Evolutionary conservation across 1,140 invertebrate genomes (phyloP).

Genomic region (Drosophila virilis): DNA sequence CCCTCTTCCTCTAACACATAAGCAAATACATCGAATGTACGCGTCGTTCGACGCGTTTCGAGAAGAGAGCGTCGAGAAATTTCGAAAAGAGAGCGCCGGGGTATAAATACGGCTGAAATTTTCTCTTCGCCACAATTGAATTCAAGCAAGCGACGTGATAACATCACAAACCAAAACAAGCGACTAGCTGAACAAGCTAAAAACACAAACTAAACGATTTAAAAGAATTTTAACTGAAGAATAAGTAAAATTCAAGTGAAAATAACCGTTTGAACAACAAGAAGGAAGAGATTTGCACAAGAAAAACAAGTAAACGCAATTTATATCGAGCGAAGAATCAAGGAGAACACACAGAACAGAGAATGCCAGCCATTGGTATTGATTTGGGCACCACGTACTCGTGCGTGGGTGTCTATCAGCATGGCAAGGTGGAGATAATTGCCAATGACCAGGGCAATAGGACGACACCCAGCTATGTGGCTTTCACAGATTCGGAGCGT

Average conservation of each 20-base stretch:
- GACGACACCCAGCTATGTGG: constrained; percentile 98
- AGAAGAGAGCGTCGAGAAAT: constrained; percentile 56
- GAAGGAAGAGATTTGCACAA: background rate
- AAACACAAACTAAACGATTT: constrained; percentile 24
- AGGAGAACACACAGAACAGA: constrained; percentile 28
- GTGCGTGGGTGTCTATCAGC: constrained; percentile 91
- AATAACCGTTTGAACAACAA: constrained; percentile 13
- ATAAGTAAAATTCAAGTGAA: constrained; percentile 7
- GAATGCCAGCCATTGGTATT: constrained; percentile 89
- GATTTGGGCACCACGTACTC: constrained; percentile 92
- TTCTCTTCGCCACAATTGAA: constrained; percentile 60
- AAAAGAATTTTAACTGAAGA: constrained; percentile 3
- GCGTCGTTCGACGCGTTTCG: constrained; percentile 29
- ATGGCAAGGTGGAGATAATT: constrained; percentile 96
- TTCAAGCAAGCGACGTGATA: constrained; percentile 64
- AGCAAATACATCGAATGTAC: background rate
- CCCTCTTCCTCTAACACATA: constrained; percentile 21
- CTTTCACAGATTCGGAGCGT: constrained; percentile 97
- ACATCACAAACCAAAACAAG: constrained; percentile 60
- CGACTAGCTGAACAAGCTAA: constrained; percentile 52
- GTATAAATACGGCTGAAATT: constrained; percentile 65
- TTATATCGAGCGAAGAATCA: constrained; percentile 83
- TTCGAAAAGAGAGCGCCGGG: constrained; percentile 47
- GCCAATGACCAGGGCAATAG: constrained; percentile 98
- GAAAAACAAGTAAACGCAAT: background rate